phyloP scores from a whole-genome alignment of 2,113 vertebrate species.

The Siniperca chuatsi region DNA sequence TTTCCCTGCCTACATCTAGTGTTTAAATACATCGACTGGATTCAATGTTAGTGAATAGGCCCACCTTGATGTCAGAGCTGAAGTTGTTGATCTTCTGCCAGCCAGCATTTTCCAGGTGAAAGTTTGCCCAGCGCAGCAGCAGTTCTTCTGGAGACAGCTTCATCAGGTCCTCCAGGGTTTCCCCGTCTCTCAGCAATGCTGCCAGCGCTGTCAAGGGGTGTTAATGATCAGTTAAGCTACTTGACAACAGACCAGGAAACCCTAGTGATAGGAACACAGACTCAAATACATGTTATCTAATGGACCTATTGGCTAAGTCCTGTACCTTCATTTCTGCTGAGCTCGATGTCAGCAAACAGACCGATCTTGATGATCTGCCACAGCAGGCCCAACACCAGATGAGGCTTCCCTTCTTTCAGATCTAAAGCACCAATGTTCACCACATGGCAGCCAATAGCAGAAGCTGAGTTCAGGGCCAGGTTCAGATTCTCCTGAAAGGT shows the following conservation, averaged over 20 bases:
- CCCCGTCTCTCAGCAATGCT: slow-evolving; percentile 94
- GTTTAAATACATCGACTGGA: not conserved
- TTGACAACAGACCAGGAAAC: slow-evolving; percentile 23
- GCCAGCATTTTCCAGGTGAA: slow-evolving; percentile 95
- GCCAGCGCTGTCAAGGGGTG: slow-evolving; percentile 87
- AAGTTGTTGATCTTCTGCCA: slow-evolving; percentile 96
- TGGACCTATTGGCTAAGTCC: too few relatives aligned
- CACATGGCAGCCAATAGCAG: slow-evolving; percentile 97
- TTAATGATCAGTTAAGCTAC: slow-evolving; percentile 40
- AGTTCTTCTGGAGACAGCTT: slow-evolving; percentile 97
- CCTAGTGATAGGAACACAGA: not conserved
- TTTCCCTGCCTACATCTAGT: not conserved
- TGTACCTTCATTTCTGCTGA: slow-evolving; percentile 98
- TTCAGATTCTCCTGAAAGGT: slow-evolving; percentile 93
- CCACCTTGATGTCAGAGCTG: slow-evolving; percentile 95
- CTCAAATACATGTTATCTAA: not conserved
- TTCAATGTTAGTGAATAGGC: not conserved
- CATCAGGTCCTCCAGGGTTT: slow-evolving; percentile 97
- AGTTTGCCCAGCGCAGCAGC: slow-evolving; percentile 97
- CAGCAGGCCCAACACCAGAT: slow-evolving; percentile 94
- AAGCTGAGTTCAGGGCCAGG: slow-evolving; percentile 95
- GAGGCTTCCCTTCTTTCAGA: slow-evolving; percentile 94
- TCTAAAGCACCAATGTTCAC: slow-evolving; percentile 97
- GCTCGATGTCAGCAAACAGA: slow-evolving; percentile 95
- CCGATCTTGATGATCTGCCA: slow-evolving; percentile 99